Percentiles rank a stretch among this genome's conserved stretches.
Conservation (phyloP, 2,797 vertebrate genomes). For the Chelonia mydas region DNA sequence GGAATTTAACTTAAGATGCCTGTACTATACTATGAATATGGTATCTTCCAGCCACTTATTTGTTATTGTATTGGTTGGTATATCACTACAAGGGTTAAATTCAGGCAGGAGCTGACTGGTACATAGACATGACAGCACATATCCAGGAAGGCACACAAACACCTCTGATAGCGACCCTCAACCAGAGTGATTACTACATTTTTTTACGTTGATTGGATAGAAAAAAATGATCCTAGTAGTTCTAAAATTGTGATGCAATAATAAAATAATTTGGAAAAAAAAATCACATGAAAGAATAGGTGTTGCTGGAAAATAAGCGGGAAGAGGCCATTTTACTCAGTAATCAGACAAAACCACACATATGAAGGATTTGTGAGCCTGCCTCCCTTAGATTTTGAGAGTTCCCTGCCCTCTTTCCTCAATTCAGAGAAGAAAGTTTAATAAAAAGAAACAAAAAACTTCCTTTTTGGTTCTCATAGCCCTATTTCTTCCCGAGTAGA, state of each 20-base stretch:
- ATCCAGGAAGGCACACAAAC: not conserved
- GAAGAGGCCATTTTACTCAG: not conserved
- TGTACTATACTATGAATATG: not conserved
- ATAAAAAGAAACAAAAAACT: slow-evolving; percentile 4
- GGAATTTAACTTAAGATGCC: not conserved
- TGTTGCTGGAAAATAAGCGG: not conserved
- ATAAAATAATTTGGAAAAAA: not conserved
- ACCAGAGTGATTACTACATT: not conserved
- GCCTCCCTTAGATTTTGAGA: not conserved
- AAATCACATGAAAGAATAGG: not conserved
- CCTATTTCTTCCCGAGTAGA: slow-evolving; percentile 4
- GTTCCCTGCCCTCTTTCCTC: not conserved
- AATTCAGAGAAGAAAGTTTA: slow-evolving; percentile 6
- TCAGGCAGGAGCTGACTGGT: not conserved
- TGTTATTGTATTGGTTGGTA: not conserved
- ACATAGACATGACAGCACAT: not conserved
- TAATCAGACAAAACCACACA: not conserved
- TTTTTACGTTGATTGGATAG: not conserved
- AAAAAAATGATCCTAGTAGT: not conserved
- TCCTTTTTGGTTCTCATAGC: not conserved
- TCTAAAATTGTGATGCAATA: not conserved
- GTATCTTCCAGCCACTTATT: not conserved
- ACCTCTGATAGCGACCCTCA: not conserved
- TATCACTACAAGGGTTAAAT: not conserved
- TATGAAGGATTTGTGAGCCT: not conserved